Base-by-base conservation (phyloP, 2,888 invertebrate genomes). In the Aporophyla lueneburgensis region DNA sequence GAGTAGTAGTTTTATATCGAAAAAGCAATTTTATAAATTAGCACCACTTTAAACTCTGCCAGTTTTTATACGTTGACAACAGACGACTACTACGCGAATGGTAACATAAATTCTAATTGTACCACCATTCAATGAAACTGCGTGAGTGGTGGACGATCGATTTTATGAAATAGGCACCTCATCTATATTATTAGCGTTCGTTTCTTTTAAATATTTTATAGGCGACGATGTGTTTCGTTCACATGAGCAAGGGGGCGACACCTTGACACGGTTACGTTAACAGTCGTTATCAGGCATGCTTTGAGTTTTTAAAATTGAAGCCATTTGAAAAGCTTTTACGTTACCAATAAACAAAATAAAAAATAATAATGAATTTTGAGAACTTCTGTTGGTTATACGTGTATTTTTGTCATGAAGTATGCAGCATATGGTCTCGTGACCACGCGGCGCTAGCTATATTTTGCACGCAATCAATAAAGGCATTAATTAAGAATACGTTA, bases 401-500 rank as follows among this genome's bases (percentile, higher is more conserved):
- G 40, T 65, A 54, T 51, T 74, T 69, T 62, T 56, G 65, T 56
- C 21, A 16, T 40, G 43, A 14, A 63, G 59, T 58, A 33, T 65
- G 71, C 67, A 73, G 67, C 63, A 54, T 46, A 61, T 67, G 78
- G 74, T 86, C 87, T 85, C 86, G 87, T 84, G 86, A 82, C 51
- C 24, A 21, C 59, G 58, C 63, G 54, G 49, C 71, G 73, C 80
- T 76, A 81, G 73, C 73, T 71, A 83, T 78, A 83, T 76, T 87
- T 83, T 81, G 89, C 91, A 91, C 89, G 91, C 92, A 91, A 92
- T 92, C 92, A 93, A 93, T 93, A 91, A 91, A 91, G 87, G 87
- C 91, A 91, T 91, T 92, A 92, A 92, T 92, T 91, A 89, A 90
- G 87, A 90, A 89, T 87, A 90, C 86, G 86, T 82, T 83, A 88